These are phyloP conservation scores for Colletes latitarsis DNA, from an alignment of 1,140 invertebrate species.

Conservation along the genomic window DNA sequence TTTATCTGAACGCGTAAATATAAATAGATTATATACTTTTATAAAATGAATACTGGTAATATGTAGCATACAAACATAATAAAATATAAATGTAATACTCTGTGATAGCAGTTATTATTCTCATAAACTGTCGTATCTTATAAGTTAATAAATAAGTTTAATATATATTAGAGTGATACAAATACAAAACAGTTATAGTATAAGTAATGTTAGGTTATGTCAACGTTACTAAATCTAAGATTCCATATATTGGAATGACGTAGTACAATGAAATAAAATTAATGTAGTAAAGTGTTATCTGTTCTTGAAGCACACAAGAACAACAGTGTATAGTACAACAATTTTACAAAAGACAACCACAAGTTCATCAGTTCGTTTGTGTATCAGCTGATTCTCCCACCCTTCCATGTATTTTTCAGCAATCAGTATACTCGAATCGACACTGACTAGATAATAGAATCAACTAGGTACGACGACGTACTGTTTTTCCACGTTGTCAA, in stretches of 20 bases:
- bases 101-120: background rate
- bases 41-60: background rate
- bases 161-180: background rate
- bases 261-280: background rate
- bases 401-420: constrained; percentile 3
- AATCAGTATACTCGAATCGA: constrained; percentile 18
- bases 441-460: constrained; percentile 57
- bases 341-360: background rate
- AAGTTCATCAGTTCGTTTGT: constrained; percentile 18
- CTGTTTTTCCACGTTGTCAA: constrained; percentile 48
- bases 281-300: background rate
- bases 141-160: background rate
- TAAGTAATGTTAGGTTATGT: constrained; percentile 23
- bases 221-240: background rate
- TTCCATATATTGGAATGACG: background rate
- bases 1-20: background rate
- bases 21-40: background rate
- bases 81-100: too few species aligned
- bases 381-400: constrained; percentile 63
- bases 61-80: background rate
- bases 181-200: background rate
- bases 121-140: background rate
- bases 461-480: constrained; percentile 5
- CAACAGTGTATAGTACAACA: background rate
- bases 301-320: background rate